Evolutionary conservation across 2,113 vertebrate genomes (phyloP).

Genomic region (Ceyx cyanopectus): DNA sequence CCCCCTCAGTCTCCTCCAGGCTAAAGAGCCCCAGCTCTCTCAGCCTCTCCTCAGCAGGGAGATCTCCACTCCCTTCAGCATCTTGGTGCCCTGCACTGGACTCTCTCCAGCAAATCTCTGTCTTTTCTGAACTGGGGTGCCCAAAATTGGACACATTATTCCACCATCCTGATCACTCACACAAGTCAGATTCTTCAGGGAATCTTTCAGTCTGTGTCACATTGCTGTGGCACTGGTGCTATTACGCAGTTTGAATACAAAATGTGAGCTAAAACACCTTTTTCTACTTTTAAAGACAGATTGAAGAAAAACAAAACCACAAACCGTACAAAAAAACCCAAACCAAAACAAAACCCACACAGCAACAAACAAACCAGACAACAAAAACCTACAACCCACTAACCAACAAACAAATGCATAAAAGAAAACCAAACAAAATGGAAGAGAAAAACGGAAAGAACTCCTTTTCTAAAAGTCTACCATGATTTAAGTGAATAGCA

Average conservation of each 20-base stretch:
- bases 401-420: no score
- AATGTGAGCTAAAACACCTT: background rate
- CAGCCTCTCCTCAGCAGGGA: no score
- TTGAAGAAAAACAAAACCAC: background rate
- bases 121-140: no score
- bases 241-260: background rate
- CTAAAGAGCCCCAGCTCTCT: no score
- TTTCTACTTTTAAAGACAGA: background rate
- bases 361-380: background rate
- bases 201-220: background rate
- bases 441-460: background rate
- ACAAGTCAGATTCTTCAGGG: background rate
- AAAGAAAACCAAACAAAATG: background rate
- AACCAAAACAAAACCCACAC: background rate
- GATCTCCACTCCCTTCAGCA: no score
- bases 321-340: background rate
- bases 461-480: background rate
- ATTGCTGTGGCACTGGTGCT: background rate
- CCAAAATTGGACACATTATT: no score
- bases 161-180: fast-evolving
- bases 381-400: background rate
- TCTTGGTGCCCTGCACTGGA: no score
- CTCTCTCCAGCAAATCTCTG: no score
- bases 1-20: no score
- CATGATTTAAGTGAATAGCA: background rate